Evolutionary conservation across 1,140 invertebrate species (phyloP).

Genomic region (Oryctes rhinoceros): DNA sequence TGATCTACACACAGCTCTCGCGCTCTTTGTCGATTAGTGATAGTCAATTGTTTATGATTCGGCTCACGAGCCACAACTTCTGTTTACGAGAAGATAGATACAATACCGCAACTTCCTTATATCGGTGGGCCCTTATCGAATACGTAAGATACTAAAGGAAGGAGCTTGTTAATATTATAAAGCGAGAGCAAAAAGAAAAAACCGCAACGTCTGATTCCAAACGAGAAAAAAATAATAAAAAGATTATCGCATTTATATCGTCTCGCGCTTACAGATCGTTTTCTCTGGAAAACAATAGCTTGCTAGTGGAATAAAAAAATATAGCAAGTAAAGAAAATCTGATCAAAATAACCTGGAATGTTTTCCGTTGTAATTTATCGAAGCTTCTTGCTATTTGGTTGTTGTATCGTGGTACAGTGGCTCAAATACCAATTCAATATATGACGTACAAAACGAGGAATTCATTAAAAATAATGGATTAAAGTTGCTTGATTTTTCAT

Average conservation of each 20-base stretch:
- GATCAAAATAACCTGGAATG: too few species aligned
- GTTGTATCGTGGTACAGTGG: too few species aligned
- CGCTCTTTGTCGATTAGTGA: slow-evolving; percentile 44
- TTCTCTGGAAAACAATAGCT: too few species aligned
- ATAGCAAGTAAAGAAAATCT: too few species aligned
- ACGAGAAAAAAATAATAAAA: slow-evolving; percentile 32
- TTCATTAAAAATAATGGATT: too few species aligned
- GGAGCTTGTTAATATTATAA: slow-evolving; percentile 20
- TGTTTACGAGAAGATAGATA: slow-evolving; percentile 38
- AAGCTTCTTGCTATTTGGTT: too few species aligned
- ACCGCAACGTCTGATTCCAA: background rate
- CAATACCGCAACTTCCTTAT: slow-evolving; percentile 29
- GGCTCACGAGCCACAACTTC: slow-evolving; percentile 43
- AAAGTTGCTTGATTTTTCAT: too few species aligned
- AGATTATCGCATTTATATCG: background rate
- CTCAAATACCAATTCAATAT: too few species aligned
- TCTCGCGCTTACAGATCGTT: too few species aligned
- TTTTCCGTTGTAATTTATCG: too few species aligned
- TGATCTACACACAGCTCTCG: slow-evolving; percentile 43
- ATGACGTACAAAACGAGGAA: too few species aligned
- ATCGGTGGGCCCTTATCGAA: slow-evolving; percentile 22
- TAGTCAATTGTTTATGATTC: slow-evolving; percentile 43
- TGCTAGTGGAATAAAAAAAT: too few species aligned
- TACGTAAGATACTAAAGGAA: slow-evolving; percentile 21
- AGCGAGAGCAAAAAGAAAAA: background rate